Conservation (phyloP, 2,113 vertebrate genomes). For the Ailuropoda melanoleuca region DNA sequence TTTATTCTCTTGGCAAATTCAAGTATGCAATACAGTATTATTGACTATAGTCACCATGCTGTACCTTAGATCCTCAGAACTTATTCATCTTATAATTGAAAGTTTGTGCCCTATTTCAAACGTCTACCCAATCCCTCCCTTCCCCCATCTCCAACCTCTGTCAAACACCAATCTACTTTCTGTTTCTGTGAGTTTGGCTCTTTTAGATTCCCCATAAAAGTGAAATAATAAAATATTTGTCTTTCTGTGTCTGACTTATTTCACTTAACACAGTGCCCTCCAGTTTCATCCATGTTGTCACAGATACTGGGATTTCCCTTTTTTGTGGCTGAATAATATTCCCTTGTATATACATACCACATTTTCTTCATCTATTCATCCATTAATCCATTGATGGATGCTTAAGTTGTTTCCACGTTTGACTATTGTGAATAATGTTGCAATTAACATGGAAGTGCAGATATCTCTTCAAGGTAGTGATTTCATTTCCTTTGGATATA, state of each 20-base stretch:
- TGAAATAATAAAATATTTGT: background rate
- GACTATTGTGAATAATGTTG: background rate
- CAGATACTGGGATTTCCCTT: background rate
- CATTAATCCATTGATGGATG: background rate
- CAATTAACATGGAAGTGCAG: background rate
- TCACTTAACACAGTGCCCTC: background rate
- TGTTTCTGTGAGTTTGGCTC: background rate
- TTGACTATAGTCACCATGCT: background rate
- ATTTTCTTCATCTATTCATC: background rate
- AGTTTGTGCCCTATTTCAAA: background rate
- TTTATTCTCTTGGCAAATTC: background rate
- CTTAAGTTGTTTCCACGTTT: background rate
- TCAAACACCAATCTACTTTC: background rate
- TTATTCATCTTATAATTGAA: background rate
- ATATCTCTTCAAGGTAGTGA: background rate
- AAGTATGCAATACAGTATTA: background rate
- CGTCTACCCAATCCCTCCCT: background rate
- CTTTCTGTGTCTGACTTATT: background rate
- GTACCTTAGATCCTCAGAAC: background rate
- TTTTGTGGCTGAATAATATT: background rate
- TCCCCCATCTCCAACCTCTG: background rate
- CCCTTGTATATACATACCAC: background rate
- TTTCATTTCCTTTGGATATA: background rate
- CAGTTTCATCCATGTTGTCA: background rate
- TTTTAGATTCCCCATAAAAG: background rate